Conservation (phyloP, 2,888 invertebrate species). For the Gari tellinella region DNA sequence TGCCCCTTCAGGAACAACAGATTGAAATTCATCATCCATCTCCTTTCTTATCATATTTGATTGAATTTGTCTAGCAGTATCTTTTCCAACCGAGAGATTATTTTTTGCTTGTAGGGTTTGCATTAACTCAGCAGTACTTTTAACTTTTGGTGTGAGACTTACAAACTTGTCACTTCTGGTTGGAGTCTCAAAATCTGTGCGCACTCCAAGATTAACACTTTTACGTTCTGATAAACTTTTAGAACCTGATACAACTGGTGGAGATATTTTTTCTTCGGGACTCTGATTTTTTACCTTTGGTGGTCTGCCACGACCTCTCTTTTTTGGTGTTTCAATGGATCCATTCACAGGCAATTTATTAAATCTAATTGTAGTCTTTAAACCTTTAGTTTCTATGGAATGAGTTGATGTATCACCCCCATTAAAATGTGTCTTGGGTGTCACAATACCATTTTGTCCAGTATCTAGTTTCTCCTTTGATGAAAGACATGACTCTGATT, state of each 20-base stretch:
- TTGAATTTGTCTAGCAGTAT: slow-evolving; percentile 78
- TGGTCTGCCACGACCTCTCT: slow-evolving; percentile 58
- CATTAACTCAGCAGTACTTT: slow-evolving; percentile 92
- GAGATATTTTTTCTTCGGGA: slow-evolving; percentile 24
- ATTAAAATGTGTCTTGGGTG: slow-evolving; percentile 44
- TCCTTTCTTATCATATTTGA: slow-evolving; percentile 81
- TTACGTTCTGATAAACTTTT: slow-evolving; percentile 50
- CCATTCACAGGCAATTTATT: slow-evolving; percentile 52
- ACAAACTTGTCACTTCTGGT: slow-evolving; percentile 31
- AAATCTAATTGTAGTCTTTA: slow-evolving; percentile 55
- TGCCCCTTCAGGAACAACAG: slow-evolving; percentile 79
- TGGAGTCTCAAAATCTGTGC: slow-evolving; percentile 40
- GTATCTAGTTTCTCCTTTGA: slow-evolving; percentile 19
- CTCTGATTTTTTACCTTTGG: slow-evolving; percentile 51
- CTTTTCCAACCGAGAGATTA: slow-evolving; percentile 73
- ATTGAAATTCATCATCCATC: slow-evolving; percentile 69
- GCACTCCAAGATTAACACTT: slow-evolving; percentile 46
- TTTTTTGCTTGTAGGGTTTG: slow-evolving; percentile 89
- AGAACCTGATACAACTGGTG: slow-evolving; percentile 33
- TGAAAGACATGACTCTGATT: slow-evolving; percentile 17
- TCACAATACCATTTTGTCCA: slow-evolving; percentile 55
- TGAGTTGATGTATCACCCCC: slow-evolving; percentile 54
- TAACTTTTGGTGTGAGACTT: slow-evolving; percentile 86
- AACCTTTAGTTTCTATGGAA: slow-evolving; percentile 60
- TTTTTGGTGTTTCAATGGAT: slow-evolving; percentile 48